Conservation (phyloP, 2,888 invertebrate species). For the Herminia tarsipennalis region DNA sequence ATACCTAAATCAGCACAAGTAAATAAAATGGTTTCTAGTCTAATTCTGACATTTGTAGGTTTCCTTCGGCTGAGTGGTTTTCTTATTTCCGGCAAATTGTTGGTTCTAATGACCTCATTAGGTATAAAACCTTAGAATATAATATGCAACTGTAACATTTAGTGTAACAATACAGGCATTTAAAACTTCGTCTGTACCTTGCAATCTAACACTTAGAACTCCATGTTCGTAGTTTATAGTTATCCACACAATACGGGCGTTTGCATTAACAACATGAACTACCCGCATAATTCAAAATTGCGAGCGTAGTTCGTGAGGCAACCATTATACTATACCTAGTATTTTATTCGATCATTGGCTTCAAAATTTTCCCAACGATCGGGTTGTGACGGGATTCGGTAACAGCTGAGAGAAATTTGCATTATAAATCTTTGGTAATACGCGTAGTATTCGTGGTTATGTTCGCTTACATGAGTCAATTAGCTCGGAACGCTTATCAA, state of each 20-base stretch:
- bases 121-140: too few relatives aligned
- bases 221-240: conserved; percentile 19
- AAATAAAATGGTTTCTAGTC: too few relatives aligned
- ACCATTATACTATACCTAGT: conserved; percentile 29
- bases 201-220: conserved; percentile 17
- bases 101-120: too few relatives aligned
- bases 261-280: conserved; percentile 36
- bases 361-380: conserved; percentile 41
- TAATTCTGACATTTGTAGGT: too few relatives aligned
- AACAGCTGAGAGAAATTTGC: conserved; percentile 67
- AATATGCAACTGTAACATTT: background rate
- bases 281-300: conserved; percentile 46
- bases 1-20: too few relatives aligned
- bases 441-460: conserved; percentile 30
- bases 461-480: conserved; percentile 58
- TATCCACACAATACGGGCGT: conserved; percentile 28
- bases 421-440: conserved; percentile 60
- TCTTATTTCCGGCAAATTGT: too few relatives aligned
- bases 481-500: conserved; percentile 54
- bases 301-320: conserved; percentile 25
- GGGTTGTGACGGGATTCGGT: conserved; percentile 42
- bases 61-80: too few relatives aligned
- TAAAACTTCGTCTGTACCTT: conserved; percentile 10
- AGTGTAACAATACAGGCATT: conserved; percentile 10
- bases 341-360: conserved; percentile 56